A percentile compares a stretch with the other conserved stretches of the same genome.
phyloP scores from a whole-genome alignment of 2,888 invertebrate genomes.

The Drosophila atripex region DNA sequence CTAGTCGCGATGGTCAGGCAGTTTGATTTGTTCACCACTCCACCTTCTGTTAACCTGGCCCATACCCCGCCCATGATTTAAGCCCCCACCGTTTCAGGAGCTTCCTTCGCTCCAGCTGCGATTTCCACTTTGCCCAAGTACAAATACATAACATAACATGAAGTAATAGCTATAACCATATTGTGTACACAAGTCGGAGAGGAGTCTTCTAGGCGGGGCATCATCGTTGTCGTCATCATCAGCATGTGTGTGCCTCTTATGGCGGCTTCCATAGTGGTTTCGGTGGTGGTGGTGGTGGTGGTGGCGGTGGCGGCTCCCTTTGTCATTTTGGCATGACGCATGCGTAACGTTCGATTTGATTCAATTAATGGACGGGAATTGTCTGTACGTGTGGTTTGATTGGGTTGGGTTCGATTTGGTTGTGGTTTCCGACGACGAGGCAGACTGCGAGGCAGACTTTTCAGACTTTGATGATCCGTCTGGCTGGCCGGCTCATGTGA shows the following conservation, averaged over 20 bases:
- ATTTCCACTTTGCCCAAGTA: constrained; percentile 59
- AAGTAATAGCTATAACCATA: constrained; percentile 72
- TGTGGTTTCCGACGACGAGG: constrained; percentile 13
- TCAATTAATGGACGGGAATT: constrained; percentile 77
- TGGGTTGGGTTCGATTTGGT: constrained; percentile 20
- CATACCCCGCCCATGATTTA: constrained; percentile 3
- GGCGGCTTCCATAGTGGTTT: constrained; percentile 16
- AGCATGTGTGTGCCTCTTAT: constrained; percentile 55
- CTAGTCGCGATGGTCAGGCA: constrained; percentile 39
- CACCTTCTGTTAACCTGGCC: constrained; percentile 30
- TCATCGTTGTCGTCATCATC: constrained; percentile 8
- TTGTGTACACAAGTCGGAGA: constrained; percentile 57
- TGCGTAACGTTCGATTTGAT: constrained; percentile 81
- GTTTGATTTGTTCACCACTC: constrained; percentile 69
- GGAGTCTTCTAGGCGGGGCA: constrained; percentile 2
- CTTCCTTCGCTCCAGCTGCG: constrained; percentile 60
- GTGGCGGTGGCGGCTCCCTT: constrained; percentile 65
- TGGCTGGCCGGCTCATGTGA: neutral
- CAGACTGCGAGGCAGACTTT: constrained; percentile 43
- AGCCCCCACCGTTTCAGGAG: constrained; percentile 7
- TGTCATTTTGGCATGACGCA: constrained; percentile 74
- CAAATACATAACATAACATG: constrained; percentile 66
- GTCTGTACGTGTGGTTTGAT: constrained; percentile 64
- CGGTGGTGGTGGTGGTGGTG: constrained; percentile 21
- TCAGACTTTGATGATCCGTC: constrained; percentile 34